Conservation (phyloP, 2,888 invertebrate genomes). For the Slavum lentiscoides region DNA sequence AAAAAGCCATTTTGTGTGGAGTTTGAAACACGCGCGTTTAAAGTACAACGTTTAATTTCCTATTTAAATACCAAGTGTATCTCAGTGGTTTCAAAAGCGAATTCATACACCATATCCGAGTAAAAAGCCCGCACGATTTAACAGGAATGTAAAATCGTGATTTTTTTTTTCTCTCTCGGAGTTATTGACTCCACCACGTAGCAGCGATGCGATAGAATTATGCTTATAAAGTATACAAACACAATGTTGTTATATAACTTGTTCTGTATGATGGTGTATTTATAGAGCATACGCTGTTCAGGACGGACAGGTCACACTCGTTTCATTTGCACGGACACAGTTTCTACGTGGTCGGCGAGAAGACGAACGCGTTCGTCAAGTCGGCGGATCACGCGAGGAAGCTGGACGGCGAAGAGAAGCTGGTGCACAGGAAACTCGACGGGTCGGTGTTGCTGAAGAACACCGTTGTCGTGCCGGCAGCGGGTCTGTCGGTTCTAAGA, state of each 20-base stretch:
- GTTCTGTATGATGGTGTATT: neutral
- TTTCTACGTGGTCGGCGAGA: conserved; percentile 68
- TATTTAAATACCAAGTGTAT: too few relatives aligned
- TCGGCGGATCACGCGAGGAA: conserved; percentile 60
- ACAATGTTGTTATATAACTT: too few relatives aligned
- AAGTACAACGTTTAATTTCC: too few relatives aligned
- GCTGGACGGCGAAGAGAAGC: conserved; percentile 65
- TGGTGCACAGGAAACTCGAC: conserved; percentile 66
- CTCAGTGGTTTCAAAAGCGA: too few relatives aligned
- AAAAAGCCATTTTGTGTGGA: too few relatives aligned
- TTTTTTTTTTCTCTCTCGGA: too few relatives aligned
- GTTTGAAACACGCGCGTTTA: too few relatives aligned
- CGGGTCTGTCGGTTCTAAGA: conserved; percentile 71
- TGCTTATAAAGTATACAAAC: neutral
- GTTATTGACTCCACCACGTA: too few relatives aligned
- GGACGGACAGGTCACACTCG: conserved; percentile 64
- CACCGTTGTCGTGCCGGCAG: conserved; percentile 73
- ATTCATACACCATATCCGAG: too few relatives aligned
- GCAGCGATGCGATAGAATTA: neutral
- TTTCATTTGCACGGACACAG: conserved; percentile 78
- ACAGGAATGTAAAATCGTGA: too few relatives aligned
- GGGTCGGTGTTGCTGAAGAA: conserved; percentile 70
- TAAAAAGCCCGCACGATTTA: too few relatives aligned
- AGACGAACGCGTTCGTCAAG: conserved; percentile 13
- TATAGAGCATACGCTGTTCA: conserved; percentile 38